These are phyloP conservation scores for Achlya flavicornis DNA, from an alignment of 2,888 invertebrate genomes.

Conservation along the genomic window DNA sequence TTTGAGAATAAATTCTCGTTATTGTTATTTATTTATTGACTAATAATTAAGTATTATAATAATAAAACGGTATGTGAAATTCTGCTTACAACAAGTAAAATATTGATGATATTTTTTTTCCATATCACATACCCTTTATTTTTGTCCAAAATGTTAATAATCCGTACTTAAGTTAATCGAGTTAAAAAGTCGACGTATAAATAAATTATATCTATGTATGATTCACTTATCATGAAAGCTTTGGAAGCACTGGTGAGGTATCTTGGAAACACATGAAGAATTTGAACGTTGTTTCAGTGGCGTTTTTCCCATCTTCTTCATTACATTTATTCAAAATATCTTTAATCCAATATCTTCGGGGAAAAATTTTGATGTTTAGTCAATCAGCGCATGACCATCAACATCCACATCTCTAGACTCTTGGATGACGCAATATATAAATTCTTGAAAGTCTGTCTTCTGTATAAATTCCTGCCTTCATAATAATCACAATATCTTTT, in stretches of 20 bases:
- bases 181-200: too few species aligned
- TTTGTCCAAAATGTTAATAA: too few species aligned
- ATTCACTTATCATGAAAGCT: neutral
- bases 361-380: constrained; percentile 46
- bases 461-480: constrained; percentile 49
- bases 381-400: constrained; percentile 53
- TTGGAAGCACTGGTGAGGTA: constrained; percentile 26
- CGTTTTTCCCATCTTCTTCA: constrained; percentile 40
- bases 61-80: too few species aligned
- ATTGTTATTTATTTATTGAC: too few species aligned
- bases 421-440: constrained; percentile 56
- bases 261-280: constrained; percentile 52
- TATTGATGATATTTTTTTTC: too few species aligned
- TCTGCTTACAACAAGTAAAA: too few species aligned
- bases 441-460: constrained; percentile 58
- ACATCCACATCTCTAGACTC: constrained; percentile 44
- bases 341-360: constrained; percentile 36
- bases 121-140: too few species aligned
- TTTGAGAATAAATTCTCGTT: too few species aligned
- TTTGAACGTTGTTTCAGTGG: constrained; percentile 44
- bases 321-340: constrained; percentile 30
- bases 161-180: too few species aligned
- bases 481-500: constrained; percentile 27
- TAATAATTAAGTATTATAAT: too few species aligned
- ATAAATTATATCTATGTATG: too few species aligned